Percentiles rank a stretch among this genome's conserved stretches.
Conservation (phyloP, 2,888 invertebrate species). For the Stenodera caucasica region DNA sequence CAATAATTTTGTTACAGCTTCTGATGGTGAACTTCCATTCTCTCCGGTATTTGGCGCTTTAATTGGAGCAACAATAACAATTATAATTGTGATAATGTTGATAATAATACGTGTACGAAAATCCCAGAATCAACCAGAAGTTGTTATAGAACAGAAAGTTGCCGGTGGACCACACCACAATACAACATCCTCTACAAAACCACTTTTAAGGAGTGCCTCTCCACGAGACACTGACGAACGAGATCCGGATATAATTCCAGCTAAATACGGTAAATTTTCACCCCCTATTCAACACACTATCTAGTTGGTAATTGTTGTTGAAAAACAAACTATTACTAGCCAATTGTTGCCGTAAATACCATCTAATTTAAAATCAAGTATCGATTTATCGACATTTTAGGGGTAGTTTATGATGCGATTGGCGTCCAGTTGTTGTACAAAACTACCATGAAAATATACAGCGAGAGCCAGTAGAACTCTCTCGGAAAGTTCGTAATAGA, state of each 20-base stretch:
- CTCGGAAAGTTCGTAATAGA: neutral
- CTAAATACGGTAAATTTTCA: constrained; percentile 66
- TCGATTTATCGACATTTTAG: neutral
- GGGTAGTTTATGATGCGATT: constrained; percentile 1
- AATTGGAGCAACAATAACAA: constrained; percentile 60
- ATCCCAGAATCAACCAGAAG: constrained; percentile 45
- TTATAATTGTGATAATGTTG: constrained; percentile 58
- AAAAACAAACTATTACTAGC: neutral
- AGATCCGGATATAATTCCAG: constrained; percentile 76
- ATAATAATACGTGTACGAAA: constrained; percentile 58
- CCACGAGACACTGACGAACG: constrained; percentile 60
- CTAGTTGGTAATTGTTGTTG: too few species aligned
- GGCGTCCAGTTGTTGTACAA: neutral
- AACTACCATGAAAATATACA: neutral
- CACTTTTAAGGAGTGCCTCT: constrained; percentile 51
- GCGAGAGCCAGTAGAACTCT: neutral
- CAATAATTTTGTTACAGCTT: constrained; percentile 56
- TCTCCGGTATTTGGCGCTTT: constrained; percentile 62
- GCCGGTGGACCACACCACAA: constrained; percentile 49
- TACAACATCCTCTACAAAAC: constrained; percentile 52
- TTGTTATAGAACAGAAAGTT: constrained; percentile 55
- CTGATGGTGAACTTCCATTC: constrained; percentile 60
- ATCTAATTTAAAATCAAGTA: neutral
- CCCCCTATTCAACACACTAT: too few species aligned
- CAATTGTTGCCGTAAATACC: neutral